A percentile compares a stretch with the other conserved stretches of the same genome.
Evolutionary conservation across 2,797 vertebrate genomes (phyloP).

Genomic region (Fringilla coelebs): DNA sequence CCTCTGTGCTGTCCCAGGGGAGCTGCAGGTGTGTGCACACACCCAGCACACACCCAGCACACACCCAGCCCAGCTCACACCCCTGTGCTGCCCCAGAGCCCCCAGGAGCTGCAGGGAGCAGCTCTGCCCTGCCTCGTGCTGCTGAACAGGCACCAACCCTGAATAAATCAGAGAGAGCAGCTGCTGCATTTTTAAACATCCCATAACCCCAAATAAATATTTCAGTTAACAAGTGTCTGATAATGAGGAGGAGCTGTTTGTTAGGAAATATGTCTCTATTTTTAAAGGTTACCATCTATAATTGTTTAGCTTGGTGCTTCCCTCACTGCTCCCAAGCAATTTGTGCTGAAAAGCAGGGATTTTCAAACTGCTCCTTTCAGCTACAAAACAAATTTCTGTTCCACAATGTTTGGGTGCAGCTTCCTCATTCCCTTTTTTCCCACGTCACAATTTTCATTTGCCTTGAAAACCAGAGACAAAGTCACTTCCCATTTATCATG

Average conservation of each 20-base stretch:
- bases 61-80: fast-evolving
- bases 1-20: background rate
- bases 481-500: background rate
- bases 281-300: background rate
- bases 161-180: background rate
- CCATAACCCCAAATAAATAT: background rate
- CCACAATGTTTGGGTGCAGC: background rate
- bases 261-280: background rate
- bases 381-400: background rate
- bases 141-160: fast-evolving
- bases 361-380: background rate
- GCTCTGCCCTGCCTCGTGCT: background rate
- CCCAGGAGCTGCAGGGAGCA: background rate
- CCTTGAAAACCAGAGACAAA: background rate
- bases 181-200: background rate
- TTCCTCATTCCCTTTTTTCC: background rate
- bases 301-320: background rate
- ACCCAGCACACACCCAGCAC: fast-evolving
- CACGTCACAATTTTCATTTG: background rate
- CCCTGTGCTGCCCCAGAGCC: background rate
- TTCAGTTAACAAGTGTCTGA: background rate
- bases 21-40: background rate
- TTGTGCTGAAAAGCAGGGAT: background rate
- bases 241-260: background rate
- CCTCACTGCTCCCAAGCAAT: background rate